Conservation (phyloP, 2,113 vertebrate genomes). For the Lontra canadensis region DNA sequence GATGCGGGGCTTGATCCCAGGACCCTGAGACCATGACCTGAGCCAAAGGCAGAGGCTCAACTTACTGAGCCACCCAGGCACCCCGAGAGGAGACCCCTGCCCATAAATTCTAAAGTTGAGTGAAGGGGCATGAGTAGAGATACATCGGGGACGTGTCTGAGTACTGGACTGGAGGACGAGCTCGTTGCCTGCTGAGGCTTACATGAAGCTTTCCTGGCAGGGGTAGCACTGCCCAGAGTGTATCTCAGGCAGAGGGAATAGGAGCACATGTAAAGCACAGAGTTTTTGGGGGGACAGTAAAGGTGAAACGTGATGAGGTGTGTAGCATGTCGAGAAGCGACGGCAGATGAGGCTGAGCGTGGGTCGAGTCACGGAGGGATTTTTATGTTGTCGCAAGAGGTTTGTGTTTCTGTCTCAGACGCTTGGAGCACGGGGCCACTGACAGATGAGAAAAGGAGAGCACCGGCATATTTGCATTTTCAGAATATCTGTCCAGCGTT, state of each 20-base stretch:
- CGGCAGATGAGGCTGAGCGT: not conserved
- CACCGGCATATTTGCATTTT: not conserved
- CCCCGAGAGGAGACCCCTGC: not conserved
- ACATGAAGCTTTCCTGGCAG: not conserved
- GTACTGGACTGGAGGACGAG: not conserved
- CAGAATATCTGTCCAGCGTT: not conserved
- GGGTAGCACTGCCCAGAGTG: not conserved
- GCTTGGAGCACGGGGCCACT: not conserved
- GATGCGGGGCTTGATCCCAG: too few species aligned
- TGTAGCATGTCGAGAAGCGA: too few species aligned
- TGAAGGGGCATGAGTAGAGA: not conserved
- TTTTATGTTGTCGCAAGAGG: not conserved
- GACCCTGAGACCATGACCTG: too few species aligned
- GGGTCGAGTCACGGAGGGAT: not conserved
- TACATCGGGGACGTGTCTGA: not conserved
- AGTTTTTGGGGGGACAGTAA: not conserved
- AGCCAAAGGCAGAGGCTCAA: too few species aligned
- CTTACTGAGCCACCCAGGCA: too few species aligned
- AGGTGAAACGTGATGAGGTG: too few species aligned
- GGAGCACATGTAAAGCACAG: not conserved
- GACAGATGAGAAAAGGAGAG: not conserved
- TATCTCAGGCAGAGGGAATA: not conserved
- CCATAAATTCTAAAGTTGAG: not conserved
- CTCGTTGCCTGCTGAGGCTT: not conserved
- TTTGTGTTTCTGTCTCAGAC: not conserved